Evolutionary conservation across 2,888 invertebrate genomes (phyloP).

Genomic region (Andrena camellia): DNA sequence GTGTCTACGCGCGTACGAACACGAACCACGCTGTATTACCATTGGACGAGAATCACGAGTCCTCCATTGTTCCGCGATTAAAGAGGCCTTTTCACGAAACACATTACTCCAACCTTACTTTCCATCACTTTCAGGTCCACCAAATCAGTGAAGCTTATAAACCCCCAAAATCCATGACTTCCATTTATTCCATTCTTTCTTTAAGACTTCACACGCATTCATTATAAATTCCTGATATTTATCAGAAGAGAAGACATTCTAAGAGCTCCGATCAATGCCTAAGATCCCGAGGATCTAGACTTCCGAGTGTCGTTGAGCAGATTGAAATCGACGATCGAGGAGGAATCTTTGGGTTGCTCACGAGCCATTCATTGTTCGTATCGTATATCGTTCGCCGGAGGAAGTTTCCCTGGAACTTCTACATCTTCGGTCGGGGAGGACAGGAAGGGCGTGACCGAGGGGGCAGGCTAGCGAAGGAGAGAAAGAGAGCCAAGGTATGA

Average conservation of each 20-base stretch:
- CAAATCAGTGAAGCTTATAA: too few relatives aligned
- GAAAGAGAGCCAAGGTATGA: conserved; percentile 50
- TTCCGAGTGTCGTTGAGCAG: too few relatives aligned
- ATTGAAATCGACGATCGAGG: too few relatives aligned
- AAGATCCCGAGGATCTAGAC: too few relatives aligned
- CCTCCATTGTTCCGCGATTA: conserved; percentile 11
- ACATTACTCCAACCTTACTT: background rate
- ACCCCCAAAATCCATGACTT: too few relatives aligned
- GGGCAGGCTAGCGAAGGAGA: background rate
- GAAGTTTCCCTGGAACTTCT: conserved; percentile 56
- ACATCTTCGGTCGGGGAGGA: conserved; percentile 44
- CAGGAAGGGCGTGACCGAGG: conserved; percentile 40
- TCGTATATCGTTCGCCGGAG: conserved; percentile 46
- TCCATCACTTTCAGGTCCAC: background rate
- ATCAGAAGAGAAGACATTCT: too few relatives aligned
- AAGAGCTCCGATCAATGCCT: too few relatives aligned
- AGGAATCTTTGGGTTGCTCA: background rate
- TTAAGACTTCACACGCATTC: too few relatives aligned
- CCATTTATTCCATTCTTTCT: too few relatives aligned
- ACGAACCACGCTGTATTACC: conserved; percentile 61
- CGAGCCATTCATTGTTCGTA: conserved; percentile 34
- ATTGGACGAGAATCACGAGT: conserved; percentile 48
- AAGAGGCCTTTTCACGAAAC: conserved; percentile 6
- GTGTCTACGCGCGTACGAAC: conserved; percentile 72
- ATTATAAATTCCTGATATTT: too few relatives aligned